These are phyloP conservation scores for Melanophora roralis DNA, from an alignment of 2,888 invertebrate species.

Conservation along the genomic window DNA sequence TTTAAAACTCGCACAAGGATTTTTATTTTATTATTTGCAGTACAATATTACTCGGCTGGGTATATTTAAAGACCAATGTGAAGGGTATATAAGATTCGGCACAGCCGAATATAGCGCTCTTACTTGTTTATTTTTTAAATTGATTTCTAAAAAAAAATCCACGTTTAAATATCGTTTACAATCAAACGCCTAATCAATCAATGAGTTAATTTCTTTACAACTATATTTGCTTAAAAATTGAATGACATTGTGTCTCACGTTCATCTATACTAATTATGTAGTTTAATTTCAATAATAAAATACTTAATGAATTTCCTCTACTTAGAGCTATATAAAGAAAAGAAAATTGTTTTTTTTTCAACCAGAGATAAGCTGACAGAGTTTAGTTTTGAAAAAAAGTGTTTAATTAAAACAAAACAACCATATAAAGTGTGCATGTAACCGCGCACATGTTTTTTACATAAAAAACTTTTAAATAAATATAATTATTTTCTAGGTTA, in stretches of 20 bases:
- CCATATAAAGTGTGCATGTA: neutral
- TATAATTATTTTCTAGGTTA: neutral
- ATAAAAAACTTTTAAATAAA: neutral
- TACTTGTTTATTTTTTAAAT: no score
- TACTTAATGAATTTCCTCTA: conserved; percentile 30
- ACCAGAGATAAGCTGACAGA: conserved; percentile 4
- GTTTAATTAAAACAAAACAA: no score
- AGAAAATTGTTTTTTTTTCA: neutral
- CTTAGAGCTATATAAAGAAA: conserved; percentile 29
- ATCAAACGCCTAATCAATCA: no score
- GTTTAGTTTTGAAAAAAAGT: neutral
- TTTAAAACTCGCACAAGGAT: no score
- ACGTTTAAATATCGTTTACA: no score
- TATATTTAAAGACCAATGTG: no score
- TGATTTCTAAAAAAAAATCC: neutral
- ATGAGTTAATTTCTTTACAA: no score
- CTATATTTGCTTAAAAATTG: neutral
- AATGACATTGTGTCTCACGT: neutral
- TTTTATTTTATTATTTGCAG: no score
- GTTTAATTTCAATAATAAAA: neutral
- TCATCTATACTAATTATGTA: neutral
- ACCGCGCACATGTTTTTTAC: no score
- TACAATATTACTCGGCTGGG: no score
- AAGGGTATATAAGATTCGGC: no score
- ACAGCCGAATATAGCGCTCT: no score